phyloP scores from a whole-genome alignment of 1,140 invertebrate genomes.

The Nylanderia fulva region DNA sequence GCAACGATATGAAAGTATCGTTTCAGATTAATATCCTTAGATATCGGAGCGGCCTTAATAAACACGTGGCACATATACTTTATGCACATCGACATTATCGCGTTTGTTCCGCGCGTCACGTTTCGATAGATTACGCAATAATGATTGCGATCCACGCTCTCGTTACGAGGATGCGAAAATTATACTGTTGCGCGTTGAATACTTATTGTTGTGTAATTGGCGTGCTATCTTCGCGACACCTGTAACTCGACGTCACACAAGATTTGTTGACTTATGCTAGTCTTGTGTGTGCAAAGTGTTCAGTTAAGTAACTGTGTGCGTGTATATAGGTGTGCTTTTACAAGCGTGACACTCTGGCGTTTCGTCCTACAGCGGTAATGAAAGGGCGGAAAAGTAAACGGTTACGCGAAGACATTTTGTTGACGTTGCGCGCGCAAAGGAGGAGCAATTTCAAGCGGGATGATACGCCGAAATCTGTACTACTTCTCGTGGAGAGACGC shows the following conservation, averaged over 20 bases:
- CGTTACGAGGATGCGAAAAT: slow-evolving; percentile 18
- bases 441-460: not conserved
- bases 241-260: slow-evolving; percentile 22
- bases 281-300: slow-evolving; percentile 32
- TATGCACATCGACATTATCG: not conserved
- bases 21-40: slow-evolving; percentile 65
- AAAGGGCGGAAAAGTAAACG: slow-evolving; percentile 50
- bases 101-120: not conserved
- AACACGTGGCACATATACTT: not conserved
- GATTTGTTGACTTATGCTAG: slow-evolving; percentile 42
- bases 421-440: slow-evolving; percentile 19
- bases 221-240: slow-evolving; percentile 34
- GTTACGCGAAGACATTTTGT: slow-evolving; percentile 34
- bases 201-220: slow-evolving; percentile 22
- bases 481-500: not conserved
- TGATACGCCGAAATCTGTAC: not conserved
- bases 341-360: not conserved
- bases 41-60: slow-evolving; percentile 54
- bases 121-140: slow-evolving; percentile 3
- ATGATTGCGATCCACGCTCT: slow-evolving; percentile 31
- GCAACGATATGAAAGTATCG: slow-evolving; percentile 61
- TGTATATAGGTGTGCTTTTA: slow-evolving; percentile 3
- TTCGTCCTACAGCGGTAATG: slow-evolving; percentile 17
- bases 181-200: slow-evolving; percentile 6
- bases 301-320: slow-evolving; percentile 40